Conservation (phyloP, 1,140 invertebrate genomes). For the Lepidurus apus region DNA sequence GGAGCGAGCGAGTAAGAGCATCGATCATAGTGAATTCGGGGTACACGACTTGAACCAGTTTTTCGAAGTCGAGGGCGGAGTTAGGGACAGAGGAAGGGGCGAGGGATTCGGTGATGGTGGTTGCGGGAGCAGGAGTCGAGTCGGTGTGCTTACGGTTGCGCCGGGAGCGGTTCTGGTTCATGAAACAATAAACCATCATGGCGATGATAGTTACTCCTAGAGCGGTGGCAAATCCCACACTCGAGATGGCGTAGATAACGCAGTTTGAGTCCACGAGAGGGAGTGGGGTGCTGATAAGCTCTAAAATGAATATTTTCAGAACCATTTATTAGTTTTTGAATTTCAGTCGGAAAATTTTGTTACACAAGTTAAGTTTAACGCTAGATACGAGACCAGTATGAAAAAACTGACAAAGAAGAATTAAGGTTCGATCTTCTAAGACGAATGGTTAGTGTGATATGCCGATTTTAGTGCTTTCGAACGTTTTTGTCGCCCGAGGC, state of each 20-base stretch:
- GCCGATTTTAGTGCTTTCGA: no score
- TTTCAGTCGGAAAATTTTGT: no score
- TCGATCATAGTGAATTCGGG: conserved; percentile 34
- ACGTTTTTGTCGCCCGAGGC: no score
- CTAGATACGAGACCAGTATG: no score
- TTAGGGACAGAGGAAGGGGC: neutral
- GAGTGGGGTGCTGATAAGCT: conserved; percentile 22
- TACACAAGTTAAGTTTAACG: no score
- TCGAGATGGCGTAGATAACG: conserved; percentile 31
- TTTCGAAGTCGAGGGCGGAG: conserved; percentile 25
- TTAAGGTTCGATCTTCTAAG: no score
- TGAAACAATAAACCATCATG: conserved; percentile 32
- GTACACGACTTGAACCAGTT: conserved; percentile 31
- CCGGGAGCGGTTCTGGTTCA: neutral
- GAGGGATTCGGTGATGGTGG: neutral
- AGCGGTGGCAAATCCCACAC: conserved; percentile 31
- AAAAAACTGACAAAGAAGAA: no score
- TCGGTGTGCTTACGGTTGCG: neutral
- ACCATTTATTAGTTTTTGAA: neutral
- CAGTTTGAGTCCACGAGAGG: conserved; percentile 30
- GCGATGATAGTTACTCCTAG: conserved; percentile 32
- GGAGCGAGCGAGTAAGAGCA: conserved; percentile 32
- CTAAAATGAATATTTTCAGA: neutral
- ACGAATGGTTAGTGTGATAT: no score
- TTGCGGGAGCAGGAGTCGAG: neutral